Conservation (phyloP, 2,888 invertebrate species). For the Esperia sulphurella region DNA sequence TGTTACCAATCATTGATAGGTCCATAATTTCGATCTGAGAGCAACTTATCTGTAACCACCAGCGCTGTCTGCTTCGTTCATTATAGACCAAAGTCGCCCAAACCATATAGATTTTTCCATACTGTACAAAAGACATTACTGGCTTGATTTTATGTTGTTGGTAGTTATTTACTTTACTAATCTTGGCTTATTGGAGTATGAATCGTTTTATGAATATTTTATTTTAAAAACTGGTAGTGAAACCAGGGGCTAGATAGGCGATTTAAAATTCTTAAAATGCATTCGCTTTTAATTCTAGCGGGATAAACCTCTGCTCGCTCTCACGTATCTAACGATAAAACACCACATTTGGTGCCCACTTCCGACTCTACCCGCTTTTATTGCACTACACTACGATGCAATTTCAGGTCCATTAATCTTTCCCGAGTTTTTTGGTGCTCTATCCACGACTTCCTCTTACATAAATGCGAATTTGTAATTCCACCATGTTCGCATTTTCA, state of each 20-base stretch:
- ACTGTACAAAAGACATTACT: too few relatives aligned
- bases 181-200: too few relatives aligned
- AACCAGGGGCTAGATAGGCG: not conserved
- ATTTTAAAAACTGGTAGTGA: not conserved
- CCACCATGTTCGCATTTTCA: not conserved
- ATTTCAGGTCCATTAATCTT: slow-evolving; percentile 75
- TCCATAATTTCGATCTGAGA: too few relatives aligned
- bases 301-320: slow-evolving; percentile 32
- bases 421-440: slow-evolving; percentile 53
- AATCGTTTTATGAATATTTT: too few relatives aligned
- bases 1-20: too few relatives aligned
- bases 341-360: slow-evolving; percentile 44
- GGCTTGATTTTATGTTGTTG: too few relatives aligned
- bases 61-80: too few relatives aligned
- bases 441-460: slow-evolving; percentile 28
- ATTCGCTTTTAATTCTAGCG: slow-evolving; percentile 44
- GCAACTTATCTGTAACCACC: too few relatives aligned
- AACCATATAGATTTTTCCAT: too few relatives aligned
- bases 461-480: slow-evolving; percentile 10
- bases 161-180: too few relatives aligned
- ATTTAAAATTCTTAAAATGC: slow-evolving; percentile 26
- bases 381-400: slow-evolving; percentile 67
- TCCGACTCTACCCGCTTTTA: slow-evolving; percentile 53
- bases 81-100: too few relatives aligned
- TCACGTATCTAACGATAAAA: slow-evolving; percentile 54